Base-by-base conservation (phyloP, 2,888 invertebrate species). In the Dynastes grantii region DNA sequence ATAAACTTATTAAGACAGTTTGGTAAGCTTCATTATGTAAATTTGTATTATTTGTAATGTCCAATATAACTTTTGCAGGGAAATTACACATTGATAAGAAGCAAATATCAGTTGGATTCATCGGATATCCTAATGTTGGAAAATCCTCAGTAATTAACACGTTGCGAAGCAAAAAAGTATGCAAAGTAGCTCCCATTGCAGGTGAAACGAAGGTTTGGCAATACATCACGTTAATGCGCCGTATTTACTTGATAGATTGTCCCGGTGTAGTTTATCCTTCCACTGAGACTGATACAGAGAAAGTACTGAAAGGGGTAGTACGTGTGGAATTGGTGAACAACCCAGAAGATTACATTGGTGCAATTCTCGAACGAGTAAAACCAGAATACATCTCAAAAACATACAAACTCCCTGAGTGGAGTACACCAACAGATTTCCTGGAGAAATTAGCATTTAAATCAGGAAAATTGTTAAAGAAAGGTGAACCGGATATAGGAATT, bases 151-250 rank as follows among this genome's bases (percentile, higher is more conserved):
- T 99, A 5, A 99, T 99, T 82, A 99, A 99, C 88, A 97, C 99
- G 0, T 90, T 99, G 77, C 92, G 97, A 77, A 95, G 96, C 9
- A 98, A 98, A 86, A 98, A 99, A 90, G 99, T 99, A 0, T 99
- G 99, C 88, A 99, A 98, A 88, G 98, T 95, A 0, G 99, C 99
- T 3, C 99, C 99, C 0, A 97, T 99, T 85, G 99, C 99, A 78
- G 99, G 99, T 4, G 97, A 97, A 89, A 97, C 97, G 0, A 97
- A 97, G 90, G 98, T 99, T 1, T 99, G 99, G 99, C 99, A 99
- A 88, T 99, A 99, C 87, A 98, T 99, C 61, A 98, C 99, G 0
- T 89, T 99, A 76, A 99, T 99, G 99, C 94, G 93, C 84, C 92
- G 97, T 84, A 99, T 99, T 86, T 99, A 96, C 88, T 91, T 99